Evolutionary conservation across 1,140 invertebrate genomes (phyloP).

Genomic region (Metaphire vulgaris): DNA sequence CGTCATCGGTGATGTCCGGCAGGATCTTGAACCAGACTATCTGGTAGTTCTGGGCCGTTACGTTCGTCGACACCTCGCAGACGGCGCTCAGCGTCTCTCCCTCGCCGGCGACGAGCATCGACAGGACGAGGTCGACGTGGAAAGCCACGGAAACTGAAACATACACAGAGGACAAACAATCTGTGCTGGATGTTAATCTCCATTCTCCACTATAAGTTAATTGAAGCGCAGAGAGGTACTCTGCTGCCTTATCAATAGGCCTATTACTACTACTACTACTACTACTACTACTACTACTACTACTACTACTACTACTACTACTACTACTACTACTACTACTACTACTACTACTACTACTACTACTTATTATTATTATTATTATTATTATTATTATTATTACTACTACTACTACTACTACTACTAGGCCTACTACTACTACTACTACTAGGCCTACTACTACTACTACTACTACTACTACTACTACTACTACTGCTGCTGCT

Average conservation of each 20-base stretch:
- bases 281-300: not conserved
- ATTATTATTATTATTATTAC: constrained; percentile 21
- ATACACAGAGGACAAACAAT: too few relatives aligned
- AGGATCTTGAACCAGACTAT: constrained; percentile 22
- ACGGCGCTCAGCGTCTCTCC: constrained; percentile 11
- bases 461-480: constrained; percentile 22
- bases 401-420: constrained; percentile 22
- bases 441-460: too few relatives aligned
- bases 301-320: not conserved
- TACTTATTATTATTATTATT: not conserved
- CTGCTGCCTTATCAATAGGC: too few relatives aligned
- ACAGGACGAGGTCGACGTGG: constrained; percentile 11
- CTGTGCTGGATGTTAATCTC: too few relatives aligned
- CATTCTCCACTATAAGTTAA: too few relatives aligned
- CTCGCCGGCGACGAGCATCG: not conserved
- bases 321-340: not conserved
- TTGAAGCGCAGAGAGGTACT: too few relatives aligned
- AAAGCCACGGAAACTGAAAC: too few relatives aligned
- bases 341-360: not conserved
- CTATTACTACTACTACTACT: not conserved
- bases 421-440: too few relatives aligned
- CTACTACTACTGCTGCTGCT: constrained; percentile 19
- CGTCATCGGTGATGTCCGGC: constrained; percentile 14
- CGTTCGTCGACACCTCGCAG: constrained; percentile 4
- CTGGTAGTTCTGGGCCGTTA: constrained; percentile 2